These are phyloP conservation scores for Sussaba pulchella DNA, from an alignment of 2,888 invertebrate genomes.

Conservation along the genomic window DNA sequence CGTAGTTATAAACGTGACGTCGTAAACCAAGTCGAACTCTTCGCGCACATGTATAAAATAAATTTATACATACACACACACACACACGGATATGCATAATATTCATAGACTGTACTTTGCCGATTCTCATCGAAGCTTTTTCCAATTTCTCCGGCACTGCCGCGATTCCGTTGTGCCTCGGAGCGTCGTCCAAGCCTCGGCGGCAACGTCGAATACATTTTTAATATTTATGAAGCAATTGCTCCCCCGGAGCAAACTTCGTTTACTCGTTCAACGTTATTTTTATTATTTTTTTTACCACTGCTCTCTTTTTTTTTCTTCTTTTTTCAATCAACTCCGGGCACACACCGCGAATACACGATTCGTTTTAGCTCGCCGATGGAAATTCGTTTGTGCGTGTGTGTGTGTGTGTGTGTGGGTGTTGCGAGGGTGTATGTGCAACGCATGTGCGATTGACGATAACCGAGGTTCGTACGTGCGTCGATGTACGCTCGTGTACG, in stretches of 20 bases:
- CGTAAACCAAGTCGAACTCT: conserved; percentile 35
- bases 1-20: conserved; percentile 29
- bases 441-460: conserved; percentile 12
- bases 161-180: conserved; percentile 7
- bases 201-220: conserved; percentile 60
- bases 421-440: neutral
- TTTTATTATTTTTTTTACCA: neutral
- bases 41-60: neutral
- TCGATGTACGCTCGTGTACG: conserved; percentile 19
- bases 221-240: conserved; percentile 68
- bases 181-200: conserved; percentile 15
- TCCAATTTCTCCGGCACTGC: conserved; percentile 44
- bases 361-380: conserved; percentile 49
- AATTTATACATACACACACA: conserved; percentile 5
- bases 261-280: conserved; percentile 63
- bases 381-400: conserved; percentile 28
- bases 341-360: conserved; percentile 47
- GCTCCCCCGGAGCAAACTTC: conserved; percentile 57
- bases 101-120: conserved; percentile 21
- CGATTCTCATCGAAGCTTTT: conserved; percentile 62
- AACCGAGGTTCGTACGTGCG: neutral
- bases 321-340: conserved; percentile 59
- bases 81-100: conserved; percentile 1
- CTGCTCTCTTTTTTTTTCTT: neutral
- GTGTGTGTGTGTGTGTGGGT: neutral